Percentiles rank a stretch among this genome's conserved stretches.
phyloP scores from a whole-genome alignment of 1,140 invertebrate species.

The Dufourea novaeangliae region DNA sequence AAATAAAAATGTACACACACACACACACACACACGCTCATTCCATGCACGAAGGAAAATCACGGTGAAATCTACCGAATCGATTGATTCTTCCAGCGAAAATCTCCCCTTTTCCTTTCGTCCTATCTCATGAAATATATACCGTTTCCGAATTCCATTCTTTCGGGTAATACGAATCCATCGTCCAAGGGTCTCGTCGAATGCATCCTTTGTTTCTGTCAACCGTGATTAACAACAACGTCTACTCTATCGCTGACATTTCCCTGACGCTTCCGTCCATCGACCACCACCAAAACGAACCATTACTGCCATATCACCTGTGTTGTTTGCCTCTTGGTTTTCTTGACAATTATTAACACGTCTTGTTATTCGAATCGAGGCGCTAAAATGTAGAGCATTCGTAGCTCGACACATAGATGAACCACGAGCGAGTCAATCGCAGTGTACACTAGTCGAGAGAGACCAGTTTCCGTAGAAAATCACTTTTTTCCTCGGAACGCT shows the following conservation, averaged over 20 bases:
- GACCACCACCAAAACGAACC: slow-evolving; percentile 37
- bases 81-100: too few relatives aligned
- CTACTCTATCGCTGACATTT: slow-evolving; percentile 52
- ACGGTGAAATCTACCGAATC: background rate
- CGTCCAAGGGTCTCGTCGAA: slow-evolving; percentile 59
- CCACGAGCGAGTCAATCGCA: slow-evolving; percentile 4
- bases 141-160: too few relatives aligned
- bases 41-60: slow-evolving; percentile 50
- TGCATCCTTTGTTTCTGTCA: slow-evolving; percentile 59
- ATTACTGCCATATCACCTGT: slow-evolving; percentile 62
- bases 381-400: slow-evolving; percentile 56
- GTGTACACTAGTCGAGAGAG: slow-evolving; percentile 7
- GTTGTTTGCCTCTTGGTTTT: slow-evolving; percentile 78
- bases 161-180: slow-evolving; percentile 37
- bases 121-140: too few relatives aligned
- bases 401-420: slow-evolving; percentile 44
- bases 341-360: slow-evolving; percentile 72
- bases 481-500: slow-evolving; percentile 47
- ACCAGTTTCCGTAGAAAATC: slow-evolving; percentile 54
- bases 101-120: too few relatives aligned
- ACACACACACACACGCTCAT: slow-evolving; percentile 21
- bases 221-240: slow-evolving; percentile 63
- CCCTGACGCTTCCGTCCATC: slow-evolving; percentile 50
- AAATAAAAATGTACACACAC: background rate
- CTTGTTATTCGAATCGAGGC: slow-evolving; percentile 59